Evolutionary conservation across 2,113 vertebrate genomes (phyloP).

Genomic region (Charina bottae): DNA sequence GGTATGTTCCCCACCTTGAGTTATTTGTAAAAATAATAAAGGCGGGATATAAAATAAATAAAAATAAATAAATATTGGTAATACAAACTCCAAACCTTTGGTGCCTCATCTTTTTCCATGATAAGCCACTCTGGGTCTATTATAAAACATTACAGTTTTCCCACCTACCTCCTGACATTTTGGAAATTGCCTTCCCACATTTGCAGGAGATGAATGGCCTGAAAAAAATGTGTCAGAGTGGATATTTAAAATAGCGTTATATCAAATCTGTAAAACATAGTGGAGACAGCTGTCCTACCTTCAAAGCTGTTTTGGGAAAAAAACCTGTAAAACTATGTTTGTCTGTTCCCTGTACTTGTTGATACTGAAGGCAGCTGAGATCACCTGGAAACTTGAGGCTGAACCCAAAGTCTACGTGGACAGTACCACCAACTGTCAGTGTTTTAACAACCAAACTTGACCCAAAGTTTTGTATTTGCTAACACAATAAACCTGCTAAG

Average conservation of each 20-base stretch:
- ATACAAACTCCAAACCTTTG: not conserved
- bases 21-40: no score
- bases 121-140: not conserved
- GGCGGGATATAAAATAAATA: no score
- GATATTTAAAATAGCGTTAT: not conserved
- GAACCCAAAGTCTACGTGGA: not conserved
- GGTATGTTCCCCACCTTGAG: no score
- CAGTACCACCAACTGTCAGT: not conserved
- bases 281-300: not conserved
- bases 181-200: not conserved
- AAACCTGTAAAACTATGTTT: not conserved
- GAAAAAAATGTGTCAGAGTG: not conserved
- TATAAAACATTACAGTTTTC: not conserved
- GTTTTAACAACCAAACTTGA: not conserved
- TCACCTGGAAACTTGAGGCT: not conserved
- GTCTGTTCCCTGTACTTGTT: not conserved
- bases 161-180: not conserved
- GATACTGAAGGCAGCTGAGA: not conserved
- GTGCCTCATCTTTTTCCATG: not conserved
- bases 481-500: not conserved
- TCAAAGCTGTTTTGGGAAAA: not conserved
- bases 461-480: not conserved
- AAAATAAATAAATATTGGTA: no score
- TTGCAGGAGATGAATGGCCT: not conserved
- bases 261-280: not conserved